Evolutionary conservation across 2,113 vertebrate species (phyloP), one percentile per base, ranked within the genome.

Genomic region (Oxyura jamaicensis): DNA sequence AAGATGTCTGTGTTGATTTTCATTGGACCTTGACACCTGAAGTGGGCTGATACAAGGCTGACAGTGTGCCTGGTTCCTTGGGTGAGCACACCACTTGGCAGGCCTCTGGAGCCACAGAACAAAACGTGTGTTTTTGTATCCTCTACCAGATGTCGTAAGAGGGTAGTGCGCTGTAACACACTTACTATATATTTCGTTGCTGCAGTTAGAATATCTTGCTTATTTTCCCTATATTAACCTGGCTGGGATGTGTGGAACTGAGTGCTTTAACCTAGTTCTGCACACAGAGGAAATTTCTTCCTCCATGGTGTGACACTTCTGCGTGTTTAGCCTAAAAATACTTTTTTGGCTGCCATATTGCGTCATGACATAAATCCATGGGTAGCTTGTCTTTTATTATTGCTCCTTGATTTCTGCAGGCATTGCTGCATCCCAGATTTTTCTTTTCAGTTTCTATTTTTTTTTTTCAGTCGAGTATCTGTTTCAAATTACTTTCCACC

Each of bases 401-500:
- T 87, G 33, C 50, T 84, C 8, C 78, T 95, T 85, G 31, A 58
- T 88, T 95, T 86, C 81, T 96, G 11, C 9, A 86, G 74, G 79
- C 66, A 36, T 93, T 89, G 44, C 81, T 88, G 41, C 75, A 83
- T 94, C 83, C 28, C 67, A 91, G 75, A 26, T 59, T 91, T 86
- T 90, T 89, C 52, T 83, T 65, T 73, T 69, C 25, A 46, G 48
- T 50, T 50, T 50, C 48, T 90, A 91, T 91, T 84, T 88, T 89
- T 46, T 83, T 46, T 83, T 65, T 76, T 62, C 20, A 42, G 90
- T 91, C 75, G 46, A 66, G 52, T 88, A n/a, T 75, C 65, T 96
- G 86, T 93, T 95, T 94, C 62, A 79, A 87, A 91, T 96, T 94
- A 76, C 82, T 91, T 95, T 88, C 65, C 29, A 87, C 84, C 92